Evolutionary conservation across 2,888 invertebrate species (phyloP), one percentile per base, ranked within the genome.

Genomic region (Dorcus hopei): DNA sequence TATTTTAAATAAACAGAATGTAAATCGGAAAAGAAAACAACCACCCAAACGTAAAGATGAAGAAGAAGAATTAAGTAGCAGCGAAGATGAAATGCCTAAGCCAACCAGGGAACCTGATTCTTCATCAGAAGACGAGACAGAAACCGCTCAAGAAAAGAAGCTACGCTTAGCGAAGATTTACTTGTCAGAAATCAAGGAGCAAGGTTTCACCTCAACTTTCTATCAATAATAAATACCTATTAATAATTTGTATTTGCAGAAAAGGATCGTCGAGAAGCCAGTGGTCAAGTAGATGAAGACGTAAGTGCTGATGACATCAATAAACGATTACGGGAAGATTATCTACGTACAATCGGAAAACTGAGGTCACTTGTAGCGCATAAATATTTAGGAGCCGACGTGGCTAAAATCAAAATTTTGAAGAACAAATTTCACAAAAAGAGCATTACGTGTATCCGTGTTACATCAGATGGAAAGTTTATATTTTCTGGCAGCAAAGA

Each of bases 71-170:
- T 84, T 87, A 60, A 86, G 83, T 58, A 87, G 87, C 70, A 87
- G 87, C 68, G 78, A 84, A 68, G 81, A 82, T 67, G 83, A 82
- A 64, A 82, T 82, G 5, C 77, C 81, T 49, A 83, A 69, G 74
- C 80, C 52, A 79, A 80, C 40, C 51, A 55, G 72, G 70, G 71
- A 74, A 11, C 77, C 75, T 54, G 76, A 76, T 16, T 74, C 72
- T 26, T 74, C 73, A 58, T 78, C 78, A 0, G 87, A 86, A 65
- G 87, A 87, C 68, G 87, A 88, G 64, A 81, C 85, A 64, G 92
- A 95, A 77, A 95, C 93, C 1, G 88, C 90, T 0, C 95, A 96
- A 75, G 93, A 97, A 72, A 97, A 96, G 74, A 90, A 93, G 66
- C 74, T 97, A 50, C 85, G 95, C 47, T 78, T 97, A 61, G 95